phyloP scores from a whole-genome alignment of 1,140 invertebrate genomes.

The Planococcus citri region DNA sequence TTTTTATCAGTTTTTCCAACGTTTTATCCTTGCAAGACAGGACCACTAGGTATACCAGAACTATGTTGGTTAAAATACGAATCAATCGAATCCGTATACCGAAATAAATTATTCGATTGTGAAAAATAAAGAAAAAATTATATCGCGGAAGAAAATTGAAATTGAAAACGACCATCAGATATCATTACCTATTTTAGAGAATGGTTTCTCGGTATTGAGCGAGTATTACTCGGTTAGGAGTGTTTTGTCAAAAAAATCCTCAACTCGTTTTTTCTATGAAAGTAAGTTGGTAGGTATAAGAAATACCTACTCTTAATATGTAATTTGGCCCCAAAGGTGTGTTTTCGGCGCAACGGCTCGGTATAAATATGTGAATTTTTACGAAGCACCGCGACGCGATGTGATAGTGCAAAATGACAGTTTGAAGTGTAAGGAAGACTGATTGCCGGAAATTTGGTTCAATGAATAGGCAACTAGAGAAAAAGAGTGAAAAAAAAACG shows the following conservation, averaged over 20 bases:
- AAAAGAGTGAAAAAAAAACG: background rate
- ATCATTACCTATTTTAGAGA: background rate
- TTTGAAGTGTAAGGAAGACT: conserved; percentile 6
- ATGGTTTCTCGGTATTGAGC: background rate
- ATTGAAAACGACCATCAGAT: background rate
- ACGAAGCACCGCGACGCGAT: too few relatives aligned
- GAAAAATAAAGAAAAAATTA: background rate
- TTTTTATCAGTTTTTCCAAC: background rate
- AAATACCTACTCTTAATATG: too few relatives aligned
- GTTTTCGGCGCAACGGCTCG: background rate
- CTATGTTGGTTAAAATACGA: background rate
- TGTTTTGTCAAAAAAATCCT: too few relatives aligned
- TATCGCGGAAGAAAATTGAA: background rate
- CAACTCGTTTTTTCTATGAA: too few relatives aligned
- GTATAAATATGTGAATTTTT: background rate
- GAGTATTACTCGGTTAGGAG: too few relatives aligned
- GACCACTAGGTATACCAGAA: too few relatives aligned
- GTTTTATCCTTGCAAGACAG: too few relatives aligned
- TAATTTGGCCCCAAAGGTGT: background rate
- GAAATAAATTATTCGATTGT: too few relatives aligned
- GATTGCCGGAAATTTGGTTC: conserved; percentile 1
- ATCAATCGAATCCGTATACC: background rate
- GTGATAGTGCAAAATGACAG: background rate
- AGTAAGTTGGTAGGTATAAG: too few relatives aligned
- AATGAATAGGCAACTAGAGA: background rate